Conservation (phyloP, 37 sponge, comb jelly and placozoan species). For the Halisarca cf. caerulea region DNA sequence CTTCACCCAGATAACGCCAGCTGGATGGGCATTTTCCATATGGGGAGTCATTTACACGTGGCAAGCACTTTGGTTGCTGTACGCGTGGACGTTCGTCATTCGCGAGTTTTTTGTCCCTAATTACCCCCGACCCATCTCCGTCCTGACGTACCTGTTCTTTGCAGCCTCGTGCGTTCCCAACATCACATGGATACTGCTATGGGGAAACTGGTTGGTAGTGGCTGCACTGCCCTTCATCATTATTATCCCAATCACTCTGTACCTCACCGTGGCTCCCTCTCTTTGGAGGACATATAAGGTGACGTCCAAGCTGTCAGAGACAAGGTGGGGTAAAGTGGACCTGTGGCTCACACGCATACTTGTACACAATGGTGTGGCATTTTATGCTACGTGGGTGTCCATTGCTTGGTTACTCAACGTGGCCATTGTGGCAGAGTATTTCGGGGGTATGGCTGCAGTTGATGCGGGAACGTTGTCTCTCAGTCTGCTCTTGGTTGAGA, state of each 20-base stretch:
- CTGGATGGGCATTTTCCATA: conserved; percentile 60
- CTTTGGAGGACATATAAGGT: conserved; percentile 8
- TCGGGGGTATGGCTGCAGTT: not conserved
- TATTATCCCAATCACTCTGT: not conserved
- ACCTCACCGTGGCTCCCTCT: not conserved
- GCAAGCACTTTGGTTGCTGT: conserved; percentile 60
- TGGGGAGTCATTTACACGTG: conserved; percentile 70
- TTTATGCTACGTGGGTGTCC: conserved; percentile 21
- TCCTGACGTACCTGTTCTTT: conserved; percentile 16
- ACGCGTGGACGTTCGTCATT: conserved; percentile 62
- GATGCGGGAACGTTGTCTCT: conserved; percentile 36
- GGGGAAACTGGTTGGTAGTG: conserved; percentile 36
- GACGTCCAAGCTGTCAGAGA: not conserved
- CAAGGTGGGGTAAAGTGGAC: not conserved
- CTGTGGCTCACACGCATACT: conserved; percentile 19
- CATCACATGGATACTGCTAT: conserved; percentile 46
- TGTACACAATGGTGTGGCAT: conserved; percentile 22
- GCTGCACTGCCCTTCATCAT: conserved; percentile 44
- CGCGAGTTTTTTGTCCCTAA: conserved; percentile 15
- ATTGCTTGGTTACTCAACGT: conserved; percentile 21
- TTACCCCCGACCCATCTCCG: conserved; percentile 16
- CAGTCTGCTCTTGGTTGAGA: conserved; percentile 28
- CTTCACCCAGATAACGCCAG: conserved; percentile 44
- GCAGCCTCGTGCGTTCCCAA: conserved; percentile 11
- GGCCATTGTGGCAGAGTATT: conserved; percentile 1